Base-by-base conservation (phyloP, 2,797 vertebrate species). In the Mus caroli region DNA sequence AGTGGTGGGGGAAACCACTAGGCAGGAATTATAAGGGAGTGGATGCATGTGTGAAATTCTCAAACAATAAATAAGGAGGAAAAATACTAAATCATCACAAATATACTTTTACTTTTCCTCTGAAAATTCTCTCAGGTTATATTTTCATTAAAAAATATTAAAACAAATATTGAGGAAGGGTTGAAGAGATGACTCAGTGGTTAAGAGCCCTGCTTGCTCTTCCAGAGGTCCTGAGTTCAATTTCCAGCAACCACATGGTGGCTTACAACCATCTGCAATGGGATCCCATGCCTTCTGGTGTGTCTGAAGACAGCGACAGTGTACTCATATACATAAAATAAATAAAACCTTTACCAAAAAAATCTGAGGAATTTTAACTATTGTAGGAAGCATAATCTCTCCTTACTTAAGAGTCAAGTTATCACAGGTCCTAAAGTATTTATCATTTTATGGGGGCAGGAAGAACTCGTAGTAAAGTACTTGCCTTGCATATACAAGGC, bases 41-140 rank as follows among this genome's bases (percentile, higher is more conserved):
- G 11, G 62, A 86, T 52, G 43, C 43, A 37, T 17, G 43, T 15
- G n/a, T 69, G 46, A 86, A 22, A 64, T 8, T 62, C 60, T 86
- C 62, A 31, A 22, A 73, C 20, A 87, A 31, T 52, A 84, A 80
- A 50, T 50, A 40, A 67, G 31, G 37, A 43, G 73, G 22, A 90
- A 88, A 92, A 94, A 67, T 75, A 92, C 37, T 78, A 86, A 83
- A 84, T 88, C 22, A 80, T 56, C 54, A 73, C 54, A 95, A 94
- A 94, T 12, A 86, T 20, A 94, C 58, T 92, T 90, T 93, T 86
- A 87, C 12, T 87, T 90, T 90, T 91, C 56, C 64, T 85, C 56
- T 92, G 73, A 96, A 94, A 95, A 14, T 52, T 85, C 26, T 83
- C 52, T 83, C 54, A 97, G 92, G 54, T 93, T 96, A n/a, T 67